Conservation (phyloP, 35 echinoderm and acorn worm genomes). For the Heliocidaris tuberculata region DNA sequence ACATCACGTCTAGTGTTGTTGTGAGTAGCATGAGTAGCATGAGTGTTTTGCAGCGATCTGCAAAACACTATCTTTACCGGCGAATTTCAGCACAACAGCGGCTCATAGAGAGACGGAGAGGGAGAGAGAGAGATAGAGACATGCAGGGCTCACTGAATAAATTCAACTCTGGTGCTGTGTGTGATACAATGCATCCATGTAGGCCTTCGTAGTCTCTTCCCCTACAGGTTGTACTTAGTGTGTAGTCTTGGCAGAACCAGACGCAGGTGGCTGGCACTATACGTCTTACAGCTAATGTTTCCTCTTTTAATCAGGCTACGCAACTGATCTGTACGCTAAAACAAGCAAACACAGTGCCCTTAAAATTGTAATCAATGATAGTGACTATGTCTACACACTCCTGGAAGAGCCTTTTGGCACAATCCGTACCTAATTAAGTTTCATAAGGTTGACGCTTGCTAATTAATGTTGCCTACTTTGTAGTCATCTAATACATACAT, state of each 20-base stretch:
- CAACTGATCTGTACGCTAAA: background rate
- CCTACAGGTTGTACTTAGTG: too few species aligned
- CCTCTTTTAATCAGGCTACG: background rate
- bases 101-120: background rate
- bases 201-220: background rate
- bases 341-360: background rate
- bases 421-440: background rate
- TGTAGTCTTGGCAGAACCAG: background rate
- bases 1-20: background rate
- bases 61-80: background rate
- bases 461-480: background rate
- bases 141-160: background rate
- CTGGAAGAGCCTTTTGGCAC: background rate
- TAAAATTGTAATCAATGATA: background rate
- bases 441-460: background rate
- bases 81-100: background rate
- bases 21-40: background rate
- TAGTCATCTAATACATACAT: background rate
- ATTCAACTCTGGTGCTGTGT: background rate
- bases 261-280: background rate
- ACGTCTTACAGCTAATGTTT: background rate
- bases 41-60: too few species aligned
- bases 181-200: conserved; percentile 1
- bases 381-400: background rate
- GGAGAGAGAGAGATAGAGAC: background rate